phyloP scores from a whole-genome alignment of 2,888 invertebrate species.

The Hirtodrosophila histrioides region DNA sequence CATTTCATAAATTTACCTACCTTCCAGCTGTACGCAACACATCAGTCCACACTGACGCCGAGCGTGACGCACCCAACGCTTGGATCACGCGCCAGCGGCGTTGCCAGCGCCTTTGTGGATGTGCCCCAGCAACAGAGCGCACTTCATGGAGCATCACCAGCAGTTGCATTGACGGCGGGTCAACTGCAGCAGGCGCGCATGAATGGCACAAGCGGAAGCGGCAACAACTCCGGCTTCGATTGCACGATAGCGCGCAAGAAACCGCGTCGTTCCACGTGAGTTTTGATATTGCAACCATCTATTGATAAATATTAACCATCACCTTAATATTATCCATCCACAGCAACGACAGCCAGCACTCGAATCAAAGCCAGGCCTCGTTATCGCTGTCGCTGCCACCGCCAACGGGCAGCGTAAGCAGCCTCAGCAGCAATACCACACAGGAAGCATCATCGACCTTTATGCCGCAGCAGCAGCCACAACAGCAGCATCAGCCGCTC shows the following conservation, averaged over 20 bases:
- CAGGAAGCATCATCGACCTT: slow-evolving; percentile 29
- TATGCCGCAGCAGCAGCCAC: slow-evolving; percentile 37
- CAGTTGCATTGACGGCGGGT: slow-evolving; percentile 36
- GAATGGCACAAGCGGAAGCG: slow-evolving; percentile 77
- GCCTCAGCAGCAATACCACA: slow-evolving; percentile 47
- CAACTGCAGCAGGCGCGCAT: slow-evolving; percentile 64
- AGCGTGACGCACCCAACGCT: slow-evolving; percentile 40
- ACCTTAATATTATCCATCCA: not conserved
- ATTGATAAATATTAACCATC: too few species aligned
- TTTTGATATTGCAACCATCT: slow-evolving; percentile 44
- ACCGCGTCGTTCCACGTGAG: slow-evolving; percentile 94
- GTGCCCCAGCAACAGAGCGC: slow-evolving; percentile 59
- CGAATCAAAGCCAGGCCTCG: slow-evolving; percentile 82
- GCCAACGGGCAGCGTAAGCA: slow-evolving; percentile 59
- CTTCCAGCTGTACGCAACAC: slow-evolving; percentile 81
- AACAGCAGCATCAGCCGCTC: slow-evolving; percentile 28
- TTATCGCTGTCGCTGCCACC: slow-evolving; percentile 75
- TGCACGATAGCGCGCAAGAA: slow-evolving; percentile 92
- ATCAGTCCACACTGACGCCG: slow-evolving; percentile 72
- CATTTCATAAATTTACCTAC: slow-evolving; percentile 3
- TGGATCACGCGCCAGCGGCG: slow-evolving; percentile 33
- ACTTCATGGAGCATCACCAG: slow-evolving; percentile 57
- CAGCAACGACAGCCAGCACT: slow-evolving; percentile 83
- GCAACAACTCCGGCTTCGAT: slow-evolving; percentile 78
- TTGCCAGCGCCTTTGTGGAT: slow-evolving; percentile 67